phyloP scores from a whole-genome alignment of 2,797 vertebrate genomes.

The Myotis pilosus region DNA sequence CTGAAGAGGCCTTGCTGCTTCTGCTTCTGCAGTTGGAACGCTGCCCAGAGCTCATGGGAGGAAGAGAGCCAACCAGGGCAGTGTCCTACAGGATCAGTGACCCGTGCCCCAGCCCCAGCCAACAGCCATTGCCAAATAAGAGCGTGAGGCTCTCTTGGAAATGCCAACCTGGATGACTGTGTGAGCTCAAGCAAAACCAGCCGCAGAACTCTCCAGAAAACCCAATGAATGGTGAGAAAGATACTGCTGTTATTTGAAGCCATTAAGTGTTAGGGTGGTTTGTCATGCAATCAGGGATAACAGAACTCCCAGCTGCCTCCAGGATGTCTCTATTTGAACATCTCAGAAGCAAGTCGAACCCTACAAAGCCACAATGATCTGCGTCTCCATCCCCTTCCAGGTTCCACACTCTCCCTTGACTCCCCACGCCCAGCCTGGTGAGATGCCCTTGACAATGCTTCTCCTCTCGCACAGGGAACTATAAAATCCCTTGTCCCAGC shows the following conservation, averaged over 20 bases:
- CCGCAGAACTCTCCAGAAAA: constrained; percentile 22
- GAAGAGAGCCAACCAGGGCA: neutral
- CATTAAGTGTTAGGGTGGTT: constrained; percentile 4
- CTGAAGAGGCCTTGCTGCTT: neutral
- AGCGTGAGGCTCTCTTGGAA: neutral
- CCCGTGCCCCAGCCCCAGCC: neutral
- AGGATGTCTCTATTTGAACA: neutral
- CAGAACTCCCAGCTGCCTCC: neutral
- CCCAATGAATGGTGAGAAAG: constrained; percentile 5
- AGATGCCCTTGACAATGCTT: neutral
- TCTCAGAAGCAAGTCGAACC: neutral
- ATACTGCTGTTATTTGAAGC: neutral
- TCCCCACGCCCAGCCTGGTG: neutral
- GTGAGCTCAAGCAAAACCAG: neutral
- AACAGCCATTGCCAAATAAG: neutral
- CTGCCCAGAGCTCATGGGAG: neutral
- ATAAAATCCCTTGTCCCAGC: neutral
- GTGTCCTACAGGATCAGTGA: neutral
- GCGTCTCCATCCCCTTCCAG: neutral
- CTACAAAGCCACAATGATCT: neutral
- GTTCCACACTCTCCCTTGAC: neutral
- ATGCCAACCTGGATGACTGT: constrained; percentile 8
- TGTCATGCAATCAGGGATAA: neutral
- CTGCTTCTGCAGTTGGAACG: neutral
- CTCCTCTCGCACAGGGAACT: neutral